Evolutionary conservation across 2,797 vertebrate species (phyloP), one percentile per base, ranked within the genome.

Genomic region (Synaphobranchus kaupii): DNA sequence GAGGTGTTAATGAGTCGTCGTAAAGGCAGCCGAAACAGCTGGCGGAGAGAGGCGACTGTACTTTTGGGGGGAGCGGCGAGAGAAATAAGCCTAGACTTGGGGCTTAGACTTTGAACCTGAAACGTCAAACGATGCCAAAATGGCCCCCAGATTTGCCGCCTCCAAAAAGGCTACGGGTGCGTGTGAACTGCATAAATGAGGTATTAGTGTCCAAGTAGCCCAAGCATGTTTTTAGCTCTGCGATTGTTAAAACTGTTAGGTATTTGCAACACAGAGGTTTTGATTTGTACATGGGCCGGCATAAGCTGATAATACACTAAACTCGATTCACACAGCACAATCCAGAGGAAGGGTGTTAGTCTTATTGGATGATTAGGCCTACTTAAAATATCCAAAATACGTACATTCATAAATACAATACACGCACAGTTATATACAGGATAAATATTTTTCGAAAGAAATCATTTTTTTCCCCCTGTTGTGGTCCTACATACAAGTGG

Each of bases 1-100:
- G 92, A 92, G 83, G 93, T 3, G 92, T 96, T 95, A 95, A 95
- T 94, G 92, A 95, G 94, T 95, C 92, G 92, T 91, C 86, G 90
- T 90, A 90, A 90, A 90, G 90, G 86, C 92, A 90, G 85, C 90
- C 81, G 87, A 90, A 95, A 95, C 95, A 96, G 94, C 95, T 95
- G 95, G 92, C 90, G 87, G 87, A 83, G 90, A 91, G 91, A 85
- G 28, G 84, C 91, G 91, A 89, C 68, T 88, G 87, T 84, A 91
- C 88, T 90, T 91, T 68, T n/a, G n/a, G 91, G 90, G 90, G 92
- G 89, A 90, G 88, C 90, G 90, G 73, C 87, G 88, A 90, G 88
- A 85, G 90, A 89, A 88, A 78, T 86, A 73, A 88, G 88, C 88
- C 91, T 83, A 60, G 4, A 22, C 89, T 89, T 92, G 87, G 87